Evolutionary conservation across 2,797 vertebrate genomes (phyloP).

Genomic region (Spheniscus humboldti): DNA sequence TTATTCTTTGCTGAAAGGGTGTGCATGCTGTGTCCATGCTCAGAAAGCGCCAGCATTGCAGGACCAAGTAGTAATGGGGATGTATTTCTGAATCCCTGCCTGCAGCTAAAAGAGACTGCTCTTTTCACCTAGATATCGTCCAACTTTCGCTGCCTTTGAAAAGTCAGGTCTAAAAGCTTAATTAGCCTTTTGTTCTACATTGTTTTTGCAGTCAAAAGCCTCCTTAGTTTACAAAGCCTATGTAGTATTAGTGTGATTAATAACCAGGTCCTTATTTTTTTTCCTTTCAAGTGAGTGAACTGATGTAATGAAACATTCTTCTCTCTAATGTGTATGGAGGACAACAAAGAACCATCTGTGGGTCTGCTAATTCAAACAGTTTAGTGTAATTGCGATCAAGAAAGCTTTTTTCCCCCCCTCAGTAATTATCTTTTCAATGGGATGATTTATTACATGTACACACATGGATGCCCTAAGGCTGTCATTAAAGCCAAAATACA

Average conservation of each 20-base stretch:
- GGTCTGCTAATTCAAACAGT: conserved; percentile 59
- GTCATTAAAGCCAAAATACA: conserved; percentile 1
- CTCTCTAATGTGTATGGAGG: not conserved
- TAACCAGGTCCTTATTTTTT: conserved; percentile 52
- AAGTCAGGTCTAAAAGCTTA: conserved; percentile 10
- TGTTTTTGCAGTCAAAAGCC: conserved; percentile 36
- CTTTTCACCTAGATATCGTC: not conserved
- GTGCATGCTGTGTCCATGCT: not conserved
- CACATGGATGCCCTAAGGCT: conserved; percentile 6
- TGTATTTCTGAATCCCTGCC: not conserved
- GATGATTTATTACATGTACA: conserved; percentile 65
- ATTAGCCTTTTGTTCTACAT: conserved; percentile 49
- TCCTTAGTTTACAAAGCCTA: conserved; percentile 37
- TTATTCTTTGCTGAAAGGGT: not conserved
- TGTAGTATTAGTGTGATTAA: conserved; percentile 67
- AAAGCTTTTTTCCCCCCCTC: not conserved
- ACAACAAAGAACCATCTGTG: conserved; percentile 70
- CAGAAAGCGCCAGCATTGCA: not conserved
- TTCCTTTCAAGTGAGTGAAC: conserved; percentile 49
- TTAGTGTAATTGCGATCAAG: conserved; percentile 54
- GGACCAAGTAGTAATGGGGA: not conserved
- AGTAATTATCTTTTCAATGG: conserved; percentile 71
- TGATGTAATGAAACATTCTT: conserved; percentile 51
- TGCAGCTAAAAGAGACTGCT: not conserved
- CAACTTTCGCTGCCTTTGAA: conserved; percentile 15